Percentiles rank a stretch among this genome's conserved stretches.
phyloP scores from a whole-genome alignment of 2,888 invertebrate species.

The Volucella bombylans region DNA sequence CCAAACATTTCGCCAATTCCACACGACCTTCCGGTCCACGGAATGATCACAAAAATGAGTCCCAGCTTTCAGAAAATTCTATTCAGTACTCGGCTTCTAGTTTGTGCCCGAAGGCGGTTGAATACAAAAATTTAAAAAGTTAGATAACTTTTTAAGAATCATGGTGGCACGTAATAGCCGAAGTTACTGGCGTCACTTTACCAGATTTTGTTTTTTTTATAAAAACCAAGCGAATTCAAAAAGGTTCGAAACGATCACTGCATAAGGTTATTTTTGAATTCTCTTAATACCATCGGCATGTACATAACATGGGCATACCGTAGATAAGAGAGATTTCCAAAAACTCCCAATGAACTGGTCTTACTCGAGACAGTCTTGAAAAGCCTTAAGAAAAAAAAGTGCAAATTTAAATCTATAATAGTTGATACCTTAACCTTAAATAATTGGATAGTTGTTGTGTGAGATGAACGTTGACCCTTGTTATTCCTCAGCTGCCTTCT shows the following conservation, averaged over 20 bases:
- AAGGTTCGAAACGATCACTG: not conserved
- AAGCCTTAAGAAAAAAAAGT: conserved; percentile 30
- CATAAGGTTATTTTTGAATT: conserved; percentile 18
- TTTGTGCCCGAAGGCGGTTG: conserved; percentile 59
- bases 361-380: conserved; percentile 13
- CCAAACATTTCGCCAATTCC: conserved; percentile 7
- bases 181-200: conserved; percentile 38
- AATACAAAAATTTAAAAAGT: conserved; percentile 1
- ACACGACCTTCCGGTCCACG: not conserved
- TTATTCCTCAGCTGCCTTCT: conserved; percentile 3
- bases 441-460: not conserved
- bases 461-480: not conserved
- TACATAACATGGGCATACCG: too few species aligned
- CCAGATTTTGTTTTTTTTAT: conserved; percentile 52
- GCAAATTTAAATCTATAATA: conserved; percentile 27
- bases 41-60: conserved; percentile 13
- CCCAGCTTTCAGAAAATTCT: conserved; percentile 39
- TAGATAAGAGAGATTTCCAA: not conserved
- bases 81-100: conserved; percentile 32
- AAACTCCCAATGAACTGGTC: conserved; percentile 16
- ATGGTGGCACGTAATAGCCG: too few species aligned
- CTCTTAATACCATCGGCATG: not conserved
- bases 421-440: conserved; percentile 4
- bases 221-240: conserved; percentile 36
- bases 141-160: not conserved